Evolutionary conservation across 2,888 invertebrate genomes (phyloP).

Genomic region (Eulithis testata): DNA sequence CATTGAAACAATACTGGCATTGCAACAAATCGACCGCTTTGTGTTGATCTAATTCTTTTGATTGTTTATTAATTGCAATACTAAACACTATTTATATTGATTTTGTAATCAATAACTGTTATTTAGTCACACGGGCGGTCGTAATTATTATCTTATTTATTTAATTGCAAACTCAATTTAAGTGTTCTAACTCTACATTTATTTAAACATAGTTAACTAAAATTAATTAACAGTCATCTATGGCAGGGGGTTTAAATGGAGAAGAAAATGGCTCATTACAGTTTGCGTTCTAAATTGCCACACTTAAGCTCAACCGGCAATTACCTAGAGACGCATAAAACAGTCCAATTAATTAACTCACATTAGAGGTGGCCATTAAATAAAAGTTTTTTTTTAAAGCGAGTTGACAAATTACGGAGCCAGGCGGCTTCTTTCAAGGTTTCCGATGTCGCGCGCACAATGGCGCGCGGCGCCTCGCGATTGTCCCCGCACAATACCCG

Average conservation of each 20-base stretch:
- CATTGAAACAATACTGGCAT: slow-evolving; percentile 56
- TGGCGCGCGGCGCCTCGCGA: slow-evolving; percentile 59
- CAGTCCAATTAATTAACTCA: slow-evolving; percentile 74
- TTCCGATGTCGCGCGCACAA: slow-evolving; percentile 56
- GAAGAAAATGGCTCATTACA: slow-evolving; percentile 42
- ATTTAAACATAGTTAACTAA: slow-evolving; percentile 24
- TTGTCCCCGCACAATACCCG: slow-evolving; percentile 75
- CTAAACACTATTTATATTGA: slow-evolving; percentile 37
- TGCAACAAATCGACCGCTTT: slow-evolving; percentile 65
- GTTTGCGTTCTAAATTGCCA: slow-evolving; percentile 51
- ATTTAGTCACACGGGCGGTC: slow-evolving; percentile 34
- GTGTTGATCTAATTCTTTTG: slow-evolving; percentile 72
- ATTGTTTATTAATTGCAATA: slow-evolving; percentile 58
- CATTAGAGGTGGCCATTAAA: slow-evolving; percentile 68
- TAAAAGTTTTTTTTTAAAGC: slow-evolving; percentile 67
- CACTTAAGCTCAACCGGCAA: slow-evolving; percentile 56
- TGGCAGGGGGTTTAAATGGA: slow-evolving; percentile 28
- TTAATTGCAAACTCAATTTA: slow-evolving; percentile 27
- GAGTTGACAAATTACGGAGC: slow-evolving; percentile 74
- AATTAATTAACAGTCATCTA: slow-evolving; percentile 36
- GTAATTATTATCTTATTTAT: slow-evolving; percentile 34
- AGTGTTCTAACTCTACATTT: slow-evolving; percentile 25
- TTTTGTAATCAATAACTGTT: slow-evolving; percentile 37
- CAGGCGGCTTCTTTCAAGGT: slow-evolving; percentile 67
- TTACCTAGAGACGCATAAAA: slow-evolving; percentile 62